phyloP scores from a whole-genome alignment of 2,797 vertebrate genomes.

The Macropodus opercularis region DNA sequence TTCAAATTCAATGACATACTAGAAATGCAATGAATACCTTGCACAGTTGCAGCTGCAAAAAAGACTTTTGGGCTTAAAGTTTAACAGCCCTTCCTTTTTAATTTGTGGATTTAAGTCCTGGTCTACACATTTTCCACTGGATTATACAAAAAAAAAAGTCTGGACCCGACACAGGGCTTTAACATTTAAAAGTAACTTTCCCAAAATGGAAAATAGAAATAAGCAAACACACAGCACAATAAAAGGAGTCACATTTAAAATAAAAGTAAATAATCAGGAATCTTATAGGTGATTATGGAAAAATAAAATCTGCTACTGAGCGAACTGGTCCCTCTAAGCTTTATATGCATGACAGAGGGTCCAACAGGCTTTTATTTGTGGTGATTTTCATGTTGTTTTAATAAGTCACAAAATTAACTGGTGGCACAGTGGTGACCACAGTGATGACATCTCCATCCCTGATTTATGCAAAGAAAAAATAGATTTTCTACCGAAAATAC shows the following conservation, averaged over 20 bases:
- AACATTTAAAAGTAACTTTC: slow-evolving; percentile 64
- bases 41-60: no score
- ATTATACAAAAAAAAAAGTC: slow-evolving; percentile 30
- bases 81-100: no score
- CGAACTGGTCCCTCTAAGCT: slow-evolving; percentile 72
- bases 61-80: no score
- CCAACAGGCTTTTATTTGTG: slow-evolving; percentile 37
- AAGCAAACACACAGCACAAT: slow-evolving; percentile 33
- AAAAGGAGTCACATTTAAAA: slow-evolving; percentile 46
- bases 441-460: slow-evolving; percentile 37
- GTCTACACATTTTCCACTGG: slow-evolving; percentile 1
- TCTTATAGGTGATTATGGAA: slow-evolving; percentile 54
- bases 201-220: slow-evolving; percentile 72
- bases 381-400: slow-evolving; percentile 20
- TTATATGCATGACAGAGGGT: slow-evolving; percentile 5
- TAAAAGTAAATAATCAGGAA: slow-evolving; percentile 41
- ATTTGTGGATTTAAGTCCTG: no score
- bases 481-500: slow-evolving; percentile 11
- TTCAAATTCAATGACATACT: background rate
- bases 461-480: slow-evolving; percentile 29
- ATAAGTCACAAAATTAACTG: slow-evolving; percentile 28
- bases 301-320: slow-evolving; percentile 49
- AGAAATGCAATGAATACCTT: slow-evolving; percentile 24
- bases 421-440: slow-evolving; percentile 60
- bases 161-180: slow-evolving; percentile 65